phyloP scores from a whole-genome alignment of 2,113 vertebrate species.

The Dicrurus megarhynchus region DNA sequence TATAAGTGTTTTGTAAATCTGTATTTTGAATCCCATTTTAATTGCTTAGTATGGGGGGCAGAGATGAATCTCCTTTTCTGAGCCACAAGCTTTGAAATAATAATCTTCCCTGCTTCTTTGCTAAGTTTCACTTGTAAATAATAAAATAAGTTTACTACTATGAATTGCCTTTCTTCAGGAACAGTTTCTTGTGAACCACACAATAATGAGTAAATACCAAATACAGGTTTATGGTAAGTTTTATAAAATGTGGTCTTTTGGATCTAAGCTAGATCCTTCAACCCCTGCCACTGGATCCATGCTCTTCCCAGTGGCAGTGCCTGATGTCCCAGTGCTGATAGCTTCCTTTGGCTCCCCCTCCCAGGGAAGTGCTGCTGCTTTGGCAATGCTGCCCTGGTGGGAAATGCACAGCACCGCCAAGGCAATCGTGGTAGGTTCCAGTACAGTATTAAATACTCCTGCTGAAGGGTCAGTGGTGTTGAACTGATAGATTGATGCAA shows the following conservation, averaged over 20 bases:
- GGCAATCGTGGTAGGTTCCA: neutral
- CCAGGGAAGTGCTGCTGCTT: neutral
- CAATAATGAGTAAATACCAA: neutral
- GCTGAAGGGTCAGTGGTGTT: neutral
- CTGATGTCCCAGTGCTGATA: neutral
- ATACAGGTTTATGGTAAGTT: neutral
- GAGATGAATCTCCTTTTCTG: neutral
- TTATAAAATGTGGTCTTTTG: rapidly evolving
- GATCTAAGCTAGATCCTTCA: neutral
- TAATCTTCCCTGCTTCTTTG: neutral
- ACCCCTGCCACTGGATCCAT: neutral
- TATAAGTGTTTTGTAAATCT: neutral
- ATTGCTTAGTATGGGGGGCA: neutral
- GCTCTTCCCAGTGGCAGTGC: neutral
- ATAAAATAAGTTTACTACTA: neutral
- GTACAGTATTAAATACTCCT: neutral
- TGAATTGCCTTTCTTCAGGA: neutral
- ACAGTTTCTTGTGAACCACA: neutral
- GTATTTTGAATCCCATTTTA: neutral
- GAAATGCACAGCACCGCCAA: neutral
- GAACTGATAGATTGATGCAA: neutral
- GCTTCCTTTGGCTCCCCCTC: neutral
- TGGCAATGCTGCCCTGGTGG: rapidly evolving
- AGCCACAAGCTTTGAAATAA: neutral
- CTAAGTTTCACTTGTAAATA: neutral